A percentile compares a stretch with the other conserved stretches of the same genome.
These are phyloP conservation scores for Sericinus montela DNA, from an alignment of 2,888 invertebrate species.

Conservation along the genomic window DNA sequence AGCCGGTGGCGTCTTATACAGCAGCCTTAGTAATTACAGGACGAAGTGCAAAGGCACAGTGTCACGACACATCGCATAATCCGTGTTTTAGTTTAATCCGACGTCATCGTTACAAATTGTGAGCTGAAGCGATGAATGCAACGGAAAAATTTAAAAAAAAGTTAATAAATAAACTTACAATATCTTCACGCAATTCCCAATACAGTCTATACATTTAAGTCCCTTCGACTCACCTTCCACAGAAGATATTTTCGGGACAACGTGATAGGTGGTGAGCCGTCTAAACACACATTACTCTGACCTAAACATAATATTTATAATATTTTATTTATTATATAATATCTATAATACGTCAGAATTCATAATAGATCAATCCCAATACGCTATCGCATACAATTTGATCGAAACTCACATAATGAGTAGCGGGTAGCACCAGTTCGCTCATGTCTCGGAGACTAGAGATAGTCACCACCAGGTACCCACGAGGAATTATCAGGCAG, in stretches of 20 bases:
- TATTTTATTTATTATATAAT: no score
- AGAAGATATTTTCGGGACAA: no score
- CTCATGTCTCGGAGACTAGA: background rate
- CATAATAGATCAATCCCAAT: no score
- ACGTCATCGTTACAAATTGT: background rate
- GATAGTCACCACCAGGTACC: background rate
- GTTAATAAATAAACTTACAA: no score
- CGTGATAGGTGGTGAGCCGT: no score
- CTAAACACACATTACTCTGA: no score
- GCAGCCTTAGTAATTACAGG: slow-evolving; percentile 6
- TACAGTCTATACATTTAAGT: no score
- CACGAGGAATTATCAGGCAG: background rate
- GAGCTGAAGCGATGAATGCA: background rate
- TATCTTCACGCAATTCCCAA: no score
- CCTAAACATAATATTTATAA: no score
- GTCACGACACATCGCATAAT: background rate
- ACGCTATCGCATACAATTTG: background rate
- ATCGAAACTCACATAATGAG: background rate
- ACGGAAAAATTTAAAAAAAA: no score
- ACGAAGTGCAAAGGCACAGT: background rate
- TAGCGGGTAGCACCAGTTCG: background rate
- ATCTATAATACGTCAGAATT: no score
- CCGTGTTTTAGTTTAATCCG: slow-evolving; percentile 2
- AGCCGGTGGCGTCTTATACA: background rate
- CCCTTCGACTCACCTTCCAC: no score